These are phyloP conservation scores for Bujurquina vittata DNA, from an alignment of 2,113 vertebrate species.

Conservation along the genomic window DNA sequence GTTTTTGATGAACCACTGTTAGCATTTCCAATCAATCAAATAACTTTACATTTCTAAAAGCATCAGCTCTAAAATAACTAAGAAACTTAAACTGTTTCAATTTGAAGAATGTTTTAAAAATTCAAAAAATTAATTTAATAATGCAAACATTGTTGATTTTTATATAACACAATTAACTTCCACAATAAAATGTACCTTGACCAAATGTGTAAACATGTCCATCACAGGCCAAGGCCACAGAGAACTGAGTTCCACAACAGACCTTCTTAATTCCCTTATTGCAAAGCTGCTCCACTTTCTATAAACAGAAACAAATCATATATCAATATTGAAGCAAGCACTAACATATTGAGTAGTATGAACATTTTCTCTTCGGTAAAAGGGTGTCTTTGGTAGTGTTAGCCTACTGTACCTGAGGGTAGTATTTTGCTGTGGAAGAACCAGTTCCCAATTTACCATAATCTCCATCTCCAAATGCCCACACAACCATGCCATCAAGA, in stretches of 20 bases:
- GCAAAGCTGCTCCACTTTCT: constrained; percentile 85
- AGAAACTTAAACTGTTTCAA: not conserved
- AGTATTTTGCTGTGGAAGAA: constrained; percentile 83
- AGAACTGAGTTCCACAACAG: constrained; percentile 84
- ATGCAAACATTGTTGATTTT: not conserved
- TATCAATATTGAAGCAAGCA: not conserved
- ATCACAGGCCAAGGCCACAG: constrained; percentile 79
- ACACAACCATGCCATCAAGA: constrained; percentile 81
- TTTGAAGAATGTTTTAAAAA: too few relatives aligned
- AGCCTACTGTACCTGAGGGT: constrained; percentile 82
- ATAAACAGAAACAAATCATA: constrained; percentile 23
- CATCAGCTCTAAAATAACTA: not conserved
- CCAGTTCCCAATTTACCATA: constrained; percentile 84
- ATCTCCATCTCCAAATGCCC: constrained; percentile 86
- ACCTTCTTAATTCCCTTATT: constrained; percentile 84
- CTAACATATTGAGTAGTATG: not conserved
- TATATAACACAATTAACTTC: not conserved
- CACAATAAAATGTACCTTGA: constrained; percentile 75
- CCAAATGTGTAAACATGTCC: constrained; percentile 85
- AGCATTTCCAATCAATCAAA: not conserved
- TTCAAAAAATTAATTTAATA: too few relatives aligned
- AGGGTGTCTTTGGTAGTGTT: not conserved
- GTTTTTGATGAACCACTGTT: not conserved
- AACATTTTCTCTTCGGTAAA: not conserved
- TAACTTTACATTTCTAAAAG: not conserved